phyloP scores from a whole-genome alignment of 2,797 vertebrate species.

The Helarctos malayanus region DNA sequence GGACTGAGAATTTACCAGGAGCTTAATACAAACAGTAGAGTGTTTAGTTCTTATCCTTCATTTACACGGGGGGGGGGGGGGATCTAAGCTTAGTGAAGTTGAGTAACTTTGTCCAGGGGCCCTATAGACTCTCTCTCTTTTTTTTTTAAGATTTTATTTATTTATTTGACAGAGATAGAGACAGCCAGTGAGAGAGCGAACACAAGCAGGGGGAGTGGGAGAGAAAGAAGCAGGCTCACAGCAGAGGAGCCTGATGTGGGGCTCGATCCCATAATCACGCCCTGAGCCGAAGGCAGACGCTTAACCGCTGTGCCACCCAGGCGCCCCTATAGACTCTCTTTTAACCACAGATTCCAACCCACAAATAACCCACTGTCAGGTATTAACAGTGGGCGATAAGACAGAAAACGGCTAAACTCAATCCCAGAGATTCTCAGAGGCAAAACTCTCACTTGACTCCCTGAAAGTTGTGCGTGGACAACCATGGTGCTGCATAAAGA shows the following conservation, averaged over 20 bases:
- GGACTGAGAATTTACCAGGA: background rate
- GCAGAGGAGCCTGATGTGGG: too few species aligned
- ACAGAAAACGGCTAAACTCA: background rate
- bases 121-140: background rate
- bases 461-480: background rate
- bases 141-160: too few species aligned
- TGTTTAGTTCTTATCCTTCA: background rate
- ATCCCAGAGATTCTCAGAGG: background rate
- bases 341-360: background rate
- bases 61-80: background rate
- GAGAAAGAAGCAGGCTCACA: too few species aligned
- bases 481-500: background rate
- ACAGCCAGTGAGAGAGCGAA: too few species aligned
- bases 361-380: background rate
- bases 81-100: background rate
- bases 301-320: too few species aligned
- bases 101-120: background rate
- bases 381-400: background rate
- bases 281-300: too few species aligned
- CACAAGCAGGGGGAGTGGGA: too few species aligned
- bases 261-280: too few species aligned
- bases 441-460: background rate
- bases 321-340: background rate
- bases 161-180: too few species aligned
- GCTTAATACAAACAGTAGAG: background rate